These are phyloP conservation scores for Gryllus longicercus DNA, from an alignment of 2,888 invertebrate genomes.

Conservation along the genomic window DNA sequence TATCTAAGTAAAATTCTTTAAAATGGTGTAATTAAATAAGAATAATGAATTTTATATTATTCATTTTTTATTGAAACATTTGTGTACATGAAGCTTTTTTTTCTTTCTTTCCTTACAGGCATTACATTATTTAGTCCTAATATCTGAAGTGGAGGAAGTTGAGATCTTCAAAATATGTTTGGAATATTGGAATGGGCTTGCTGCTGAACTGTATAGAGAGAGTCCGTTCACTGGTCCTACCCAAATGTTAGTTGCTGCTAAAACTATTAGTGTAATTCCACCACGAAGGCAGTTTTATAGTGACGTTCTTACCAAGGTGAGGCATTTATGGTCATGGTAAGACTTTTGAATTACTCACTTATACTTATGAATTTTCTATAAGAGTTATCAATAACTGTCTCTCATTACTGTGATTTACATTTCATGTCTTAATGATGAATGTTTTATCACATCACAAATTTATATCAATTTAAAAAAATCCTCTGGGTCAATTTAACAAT, in stretches of 20 bases:
- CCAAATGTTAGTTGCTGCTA: conserved; percentile 42
- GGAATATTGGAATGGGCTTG: conserved; percentile 96
- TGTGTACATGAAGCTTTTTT: too few relatives aligned
- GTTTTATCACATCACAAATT: too few relatives aligned
- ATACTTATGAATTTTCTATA: too few relatives aligned
- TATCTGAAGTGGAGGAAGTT: conserved; percentile 97
- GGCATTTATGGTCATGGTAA: background rate
- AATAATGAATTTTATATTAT: too few relatives aligned
- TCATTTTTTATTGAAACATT: too few relatives aligned
- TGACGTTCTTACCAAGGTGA: conserved; percentile 70
- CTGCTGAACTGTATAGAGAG: conserved; percentile 88
- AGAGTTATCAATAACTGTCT: too few relatives aligned
- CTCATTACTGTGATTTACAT: conserved; percentile 3
- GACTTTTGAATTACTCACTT: too few relatives aligned
- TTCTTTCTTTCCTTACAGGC: conserved; percentile 49
- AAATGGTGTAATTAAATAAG: too few relatives aligned
- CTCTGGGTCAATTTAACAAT: too few relatives aligned
- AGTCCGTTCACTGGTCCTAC: conserved; percentile 63
- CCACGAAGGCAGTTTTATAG: conserved; percentile 70
- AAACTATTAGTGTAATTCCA: conserved; percentile 44
- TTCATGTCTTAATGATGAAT: background rate
- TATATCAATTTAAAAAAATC: too few relatives aligned
- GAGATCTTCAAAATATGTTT: conserved; percentile 99
- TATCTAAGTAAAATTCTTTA: too few relatives aligned
- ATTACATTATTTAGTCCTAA: conserved; percentile 80